Evolutionary conservation across 92 coral and sea anemone species (phyloP).

Genomic region (Siderastrea siderea): DNA sequence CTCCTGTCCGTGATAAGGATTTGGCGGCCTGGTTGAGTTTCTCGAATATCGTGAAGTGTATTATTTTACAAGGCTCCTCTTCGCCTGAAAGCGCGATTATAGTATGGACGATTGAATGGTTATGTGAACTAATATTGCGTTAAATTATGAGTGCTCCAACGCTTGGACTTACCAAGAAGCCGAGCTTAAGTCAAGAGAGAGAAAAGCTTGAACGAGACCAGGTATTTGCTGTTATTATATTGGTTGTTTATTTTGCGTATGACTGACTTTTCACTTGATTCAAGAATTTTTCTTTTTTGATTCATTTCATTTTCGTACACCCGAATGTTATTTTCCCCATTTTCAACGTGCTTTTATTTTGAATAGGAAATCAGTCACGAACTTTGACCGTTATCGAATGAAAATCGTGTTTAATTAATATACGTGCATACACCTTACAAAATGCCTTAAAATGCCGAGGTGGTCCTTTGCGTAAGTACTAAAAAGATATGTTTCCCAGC

Average conservation of each 20-base stretch:
- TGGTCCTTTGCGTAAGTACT: too few relatives aligned
- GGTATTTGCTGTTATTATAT: slow-evolving; percentile 56
- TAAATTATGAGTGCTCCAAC: slow-evolving; percentile 55
- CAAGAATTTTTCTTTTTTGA: background rate
- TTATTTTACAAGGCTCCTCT: background rate
- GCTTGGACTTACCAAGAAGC: slow-evolving; percentile 73
- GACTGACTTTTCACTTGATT: background rate
- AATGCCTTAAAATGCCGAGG: too few relatives aligned
- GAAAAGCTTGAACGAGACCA: slow-evolving; percentile 94
- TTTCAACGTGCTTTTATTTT: background rate
- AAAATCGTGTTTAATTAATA: too few relatives aligned
- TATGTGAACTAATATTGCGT: background rate
- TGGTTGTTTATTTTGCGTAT: slow-evolving; percentile 21
- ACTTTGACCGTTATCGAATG: background rate
- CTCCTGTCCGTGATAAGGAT: slow-evolving; percentile 4
- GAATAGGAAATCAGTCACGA: background rate
- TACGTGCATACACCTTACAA: too few relatives aligned
- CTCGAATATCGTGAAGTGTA: background rate
- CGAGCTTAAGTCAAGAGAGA: slow-evolving; percentile 80
- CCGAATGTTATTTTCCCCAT: background rate
- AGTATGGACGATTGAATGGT: background rate
- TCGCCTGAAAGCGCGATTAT: background rate
- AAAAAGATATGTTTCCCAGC: too few relatives aligned
- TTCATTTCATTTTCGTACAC: background rate
- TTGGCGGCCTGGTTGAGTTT: slow-evolving; percentile 30